A percentile compares a stretch with the other conserved stretches of the same genome.
These are phyloP conservation scores for Gymnoscopelus microlampas DNA, from an alignment of 2,797 vertebrate species.

Conservation along the genomic window DNA sequence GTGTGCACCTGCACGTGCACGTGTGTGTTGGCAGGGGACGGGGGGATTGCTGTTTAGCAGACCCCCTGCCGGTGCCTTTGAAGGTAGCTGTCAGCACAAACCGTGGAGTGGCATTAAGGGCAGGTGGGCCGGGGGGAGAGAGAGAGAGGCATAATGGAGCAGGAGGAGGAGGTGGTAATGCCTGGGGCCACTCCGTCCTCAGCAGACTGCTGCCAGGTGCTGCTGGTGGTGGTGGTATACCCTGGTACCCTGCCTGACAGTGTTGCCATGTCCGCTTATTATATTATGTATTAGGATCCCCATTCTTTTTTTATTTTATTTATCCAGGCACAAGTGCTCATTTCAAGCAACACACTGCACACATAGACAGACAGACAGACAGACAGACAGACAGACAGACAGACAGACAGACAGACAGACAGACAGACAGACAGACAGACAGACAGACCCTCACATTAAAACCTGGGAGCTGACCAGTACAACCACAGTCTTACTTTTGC, in stretches of 20 bases:
- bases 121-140: conserved; percentile 65
- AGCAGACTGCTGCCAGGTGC: conserved; percentile 66
- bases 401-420: too few species aligned
- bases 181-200: conserved; percentile 55
- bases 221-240: conserved; percentile 10
- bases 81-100: conserved; percentile 68
- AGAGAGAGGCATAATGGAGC: conserved; percentile 63
- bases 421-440: too few species aligned
- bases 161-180: conserved; percentile 28
- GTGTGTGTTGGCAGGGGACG: neutral
- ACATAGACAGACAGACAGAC: neutral
- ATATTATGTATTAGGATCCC: too few species aligned
- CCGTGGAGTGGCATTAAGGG: conserved; percentile 68
- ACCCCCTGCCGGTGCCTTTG: conserved; percentile 63
- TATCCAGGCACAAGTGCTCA: too few species aligned
- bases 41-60: neutral
- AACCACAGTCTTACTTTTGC: too few species aligned
- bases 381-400: too few species aligned
- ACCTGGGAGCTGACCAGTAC: too few species aligned
- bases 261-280: too few species aligned
- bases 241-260: too few species aligned
- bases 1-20: neutral
- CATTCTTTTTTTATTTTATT: too few species aligned
- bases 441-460: too few species aligned
- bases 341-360: too few species aligned